phyloP scores from a whole-genome alignment of 1,140 invertebrate genomes.

The Drosophila nigromelanica region DNA sequence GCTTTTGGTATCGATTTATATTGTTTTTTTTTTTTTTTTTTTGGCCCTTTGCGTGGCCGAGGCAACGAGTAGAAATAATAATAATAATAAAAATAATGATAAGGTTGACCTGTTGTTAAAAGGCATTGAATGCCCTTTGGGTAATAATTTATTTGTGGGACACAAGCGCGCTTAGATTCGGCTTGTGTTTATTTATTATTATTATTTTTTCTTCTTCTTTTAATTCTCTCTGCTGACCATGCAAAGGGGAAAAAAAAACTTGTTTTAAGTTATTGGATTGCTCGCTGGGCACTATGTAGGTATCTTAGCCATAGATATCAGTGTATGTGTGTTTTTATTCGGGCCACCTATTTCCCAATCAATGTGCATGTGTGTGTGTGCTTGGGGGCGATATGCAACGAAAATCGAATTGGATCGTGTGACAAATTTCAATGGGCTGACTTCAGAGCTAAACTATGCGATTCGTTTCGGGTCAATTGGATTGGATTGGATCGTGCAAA shows the following conservation, averaged over 20 bases:
- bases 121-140: constrained; percentile 82
- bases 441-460: constrained; percentile 37
- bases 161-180: constrained; percentile 70
- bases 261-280: constrained; percentile 76
- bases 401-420: constrained; percentile 69
- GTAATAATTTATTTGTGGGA: constrained; percentile 81
- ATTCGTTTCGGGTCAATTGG: constrained; percentile 38
- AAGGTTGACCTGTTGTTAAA: constrained; percentile 83
- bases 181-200: constrained; percentile 64
- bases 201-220: constrained; percentile 30
- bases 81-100: constrained; percentile 83
- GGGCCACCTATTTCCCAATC: constrained; percentile 59
- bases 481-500: constrained; percentile 37
- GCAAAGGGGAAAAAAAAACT: constrained; percentile 52
- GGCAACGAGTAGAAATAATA: constrained; percentile 67
- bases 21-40: constrained; percentile 29
- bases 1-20: constrained; percentile 64
- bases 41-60: constrained; percentile 51
- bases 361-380: constrained; percentile 19
- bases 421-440: constrained; percentile 54
- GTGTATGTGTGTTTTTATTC: constrained; percentile 9
- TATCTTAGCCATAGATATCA: constrained; percentile 44
- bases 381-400: constrained; percentile 46
- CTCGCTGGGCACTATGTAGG: constrained; percentile 13
- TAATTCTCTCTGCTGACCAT: constrained; percentile 27